phyloP scores from a whole-genome alignment of 2,797 vertebrate genomes.

The Aldrovandia affinis region DNA sequence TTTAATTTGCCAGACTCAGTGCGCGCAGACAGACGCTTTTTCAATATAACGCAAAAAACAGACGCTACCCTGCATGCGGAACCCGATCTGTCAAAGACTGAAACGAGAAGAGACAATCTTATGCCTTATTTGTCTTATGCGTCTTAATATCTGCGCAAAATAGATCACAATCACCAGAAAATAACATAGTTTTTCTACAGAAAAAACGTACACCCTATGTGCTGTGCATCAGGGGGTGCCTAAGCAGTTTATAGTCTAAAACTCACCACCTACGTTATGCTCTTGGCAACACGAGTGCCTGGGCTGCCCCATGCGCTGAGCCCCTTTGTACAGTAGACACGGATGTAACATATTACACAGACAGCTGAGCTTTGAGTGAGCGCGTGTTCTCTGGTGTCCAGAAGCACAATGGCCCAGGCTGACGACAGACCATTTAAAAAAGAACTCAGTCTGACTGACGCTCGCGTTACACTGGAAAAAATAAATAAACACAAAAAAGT shows the following conservation, averaged over 20 bases:
- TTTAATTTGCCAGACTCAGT: not conserved
- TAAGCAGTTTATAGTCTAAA: not conserved
- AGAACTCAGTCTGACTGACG: constrained; percentile 26
- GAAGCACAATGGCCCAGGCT: constrained; percentile 32
- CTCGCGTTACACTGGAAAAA: constrained; percentile 28
- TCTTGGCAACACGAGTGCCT: no score
- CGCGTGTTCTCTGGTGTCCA: constrained; percentile 31
- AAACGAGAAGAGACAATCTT: constrained; percentile 4
- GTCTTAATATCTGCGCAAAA: constrained; percentile 6
- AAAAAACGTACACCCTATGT: no score
- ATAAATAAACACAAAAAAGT: not conserved
- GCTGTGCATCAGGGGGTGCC: no score
- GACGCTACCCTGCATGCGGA: constrained; percentile 1
- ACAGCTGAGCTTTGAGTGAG: constrained; percentile 41
- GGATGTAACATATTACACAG: constrained; percentile 41
- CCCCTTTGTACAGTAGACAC: constrained; percentile 44
- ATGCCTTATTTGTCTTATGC: not conserved
- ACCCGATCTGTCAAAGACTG: not conserved
- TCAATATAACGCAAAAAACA: no score
- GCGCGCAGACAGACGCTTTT: no score
- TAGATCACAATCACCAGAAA: constrained; percentile 2
- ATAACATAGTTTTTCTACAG: no score
- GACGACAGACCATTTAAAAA: constrained; percentile 35
- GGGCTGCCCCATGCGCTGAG: no score
- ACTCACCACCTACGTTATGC: not conserved